phyloP scores from a whole-genome alignment of 2,888 invertebrate genomes.

The Acanthopleura granulata region DNA sequence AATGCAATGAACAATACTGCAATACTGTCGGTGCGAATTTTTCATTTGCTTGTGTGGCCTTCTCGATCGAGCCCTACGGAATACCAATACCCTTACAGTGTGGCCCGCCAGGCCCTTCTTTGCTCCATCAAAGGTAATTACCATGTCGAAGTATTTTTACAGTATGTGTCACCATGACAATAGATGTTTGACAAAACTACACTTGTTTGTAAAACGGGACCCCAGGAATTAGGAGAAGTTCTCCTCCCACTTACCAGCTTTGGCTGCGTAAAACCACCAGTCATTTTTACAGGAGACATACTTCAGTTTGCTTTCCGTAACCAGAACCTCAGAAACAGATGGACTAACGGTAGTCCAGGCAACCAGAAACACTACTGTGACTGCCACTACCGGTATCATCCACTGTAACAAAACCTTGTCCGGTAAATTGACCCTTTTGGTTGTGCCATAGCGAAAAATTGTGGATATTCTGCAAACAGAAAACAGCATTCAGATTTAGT shows the following conservation, averaged over 20 bases:
- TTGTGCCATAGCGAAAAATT: constrained; percentile 93
- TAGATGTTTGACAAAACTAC: too few species aligned
- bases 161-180: too few species aligned
- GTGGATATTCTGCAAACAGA: constrained; percentile 81
- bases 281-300: constrained; percentile 92
- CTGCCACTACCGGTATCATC: constrained; percentile 91
- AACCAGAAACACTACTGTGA: constrained; percentile 88
- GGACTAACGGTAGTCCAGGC: constrained; percentile 83
- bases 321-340: constrained; percentile 38
- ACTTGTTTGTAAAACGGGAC: too few species aligned
- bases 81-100: too few species aligned
- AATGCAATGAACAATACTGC: too few species aligned
- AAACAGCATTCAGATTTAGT: background rate
- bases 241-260: constrained; percentile 80
- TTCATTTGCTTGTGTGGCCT: too few species aligned
- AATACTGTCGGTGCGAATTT: too few species aligned
- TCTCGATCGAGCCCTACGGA: too few species aligned
- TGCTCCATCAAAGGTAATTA: too few species aligned
- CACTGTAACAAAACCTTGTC: constrained; percentile 93
- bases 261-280: constrained; percentile 95
- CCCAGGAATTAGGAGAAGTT: too few species aligned
- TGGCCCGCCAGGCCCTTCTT: too few species aligned
- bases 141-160: too few species aligned
- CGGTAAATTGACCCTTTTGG: constrained; percentile 91
- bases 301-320: constrained; percentile 76